These are phyloP conservation scores for Syrphus vitripennis DNA, from an alignment of 2,888 invertebrate genomes.

Conservation along the genomic window DNA sequence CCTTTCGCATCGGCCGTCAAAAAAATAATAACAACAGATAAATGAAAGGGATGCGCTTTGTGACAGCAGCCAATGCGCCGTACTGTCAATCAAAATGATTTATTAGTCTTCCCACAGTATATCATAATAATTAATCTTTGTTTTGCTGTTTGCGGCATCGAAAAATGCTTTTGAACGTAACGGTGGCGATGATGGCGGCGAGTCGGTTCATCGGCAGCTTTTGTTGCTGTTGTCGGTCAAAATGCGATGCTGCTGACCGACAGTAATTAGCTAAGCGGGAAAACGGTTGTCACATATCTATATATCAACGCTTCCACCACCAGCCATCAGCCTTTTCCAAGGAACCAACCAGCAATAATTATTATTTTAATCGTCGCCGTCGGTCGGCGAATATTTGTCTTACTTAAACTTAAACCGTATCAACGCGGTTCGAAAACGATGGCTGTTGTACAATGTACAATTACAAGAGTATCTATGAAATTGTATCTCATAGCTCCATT, in stretches of 20 bases:
- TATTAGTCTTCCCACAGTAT: slow-evolving; percentile 80
- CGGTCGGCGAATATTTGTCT: slow-evolving; percentile 65
- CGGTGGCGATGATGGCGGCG: slow-evolving; percentile 22
- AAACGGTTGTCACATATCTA: slow-evolving; percentile 62
- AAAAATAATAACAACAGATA: slow-evolving; percentile 58
- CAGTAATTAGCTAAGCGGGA: slow-evolving; percentile 61
- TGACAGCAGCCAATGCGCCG: slow-evolving; percentile 72
- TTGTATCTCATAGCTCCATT: slow-evolving; percentile 51
- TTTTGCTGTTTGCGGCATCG: slow-evolving; percentile 61
- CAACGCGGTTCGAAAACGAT: neutral
- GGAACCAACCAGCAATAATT: slow-evolving; percentile 55
- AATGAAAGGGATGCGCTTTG: slow-evolving; percentile 67
- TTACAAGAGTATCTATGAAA: slow-evolving; percentile 45
- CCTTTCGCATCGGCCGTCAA: slow-evolving; percentile 7
- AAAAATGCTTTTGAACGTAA: slow-evolving; percentile 21
- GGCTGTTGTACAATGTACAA: neutral
- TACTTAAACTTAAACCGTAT: slow-evolving; percentile 49
- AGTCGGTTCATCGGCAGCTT: slow-evolving; percentile 40
- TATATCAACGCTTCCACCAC: slow-evolving; percentile 45
- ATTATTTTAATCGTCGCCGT: slow-evolving; percentile 15
- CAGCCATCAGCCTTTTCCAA: slow-evolving; percentile 55
- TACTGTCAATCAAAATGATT: slow-evolving; percentile 81
- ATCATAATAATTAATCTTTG: slow-evolving; percentile 73
- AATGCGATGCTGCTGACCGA: slow-evolving; percentile 28
- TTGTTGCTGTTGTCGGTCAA: slow-evolving; percentile 61